Conservation (phyloP, 1,140 invertebrate genomes). For the Heterodera schachtii region DNA sequence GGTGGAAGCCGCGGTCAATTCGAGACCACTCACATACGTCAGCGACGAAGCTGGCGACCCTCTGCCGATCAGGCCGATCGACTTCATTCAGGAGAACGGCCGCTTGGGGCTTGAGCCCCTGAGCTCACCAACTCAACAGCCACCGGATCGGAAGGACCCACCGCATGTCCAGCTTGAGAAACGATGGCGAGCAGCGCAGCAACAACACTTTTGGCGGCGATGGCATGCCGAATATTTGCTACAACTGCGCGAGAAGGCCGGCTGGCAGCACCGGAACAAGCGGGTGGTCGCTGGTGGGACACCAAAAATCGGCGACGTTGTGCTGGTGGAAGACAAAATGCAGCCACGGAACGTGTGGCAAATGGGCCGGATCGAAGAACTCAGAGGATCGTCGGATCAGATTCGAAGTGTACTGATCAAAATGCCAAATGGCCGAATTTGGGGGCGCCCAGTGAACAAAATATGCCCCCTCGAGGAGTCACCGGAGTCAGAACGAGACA, state of each 20-base stretch:
- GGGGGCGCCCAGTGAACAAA: background rate
- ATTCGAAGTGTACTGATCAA: background rate
- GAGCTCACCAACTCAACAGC: background rate
- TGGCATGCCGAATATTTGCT: constrained; percentile 22
- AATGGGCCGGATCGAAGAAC: constrained; percentile 2
- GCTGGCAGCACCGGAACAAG: background rate
- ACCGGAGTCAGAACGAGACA: too few relatives aligned
- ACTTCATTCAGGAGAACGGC: background rate
- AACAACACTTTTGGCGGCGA: constrained; percentile 3
- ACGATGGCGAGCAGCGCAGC: background rate
- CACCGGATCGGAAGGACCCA: background rate
- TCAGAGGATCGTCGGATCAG: background rate
- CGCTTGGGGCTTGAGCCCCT: background rate
- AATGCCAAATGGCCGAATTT: background rate
- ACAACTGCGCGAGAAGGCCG: background rate
- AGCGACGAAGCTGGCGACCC: background rate
- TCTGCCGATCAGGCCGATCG: constrained; percentile 19
- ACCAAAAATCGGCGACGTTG: constrained; percentile 19
- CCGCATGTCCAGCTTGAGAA: background rate
- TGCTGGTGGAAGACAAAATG: constrained; percentile 17
- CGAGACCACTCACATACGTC: constrained; percentile 17
- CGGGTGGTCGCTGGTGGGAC: background rate
- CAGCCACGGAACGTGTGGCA: constrained; percentile 20
- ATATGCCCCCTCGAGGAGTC: background rate
- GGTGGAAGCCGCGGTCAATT: constrained; percentile 16